A percentile compares a stretch with the other conserved stretches of the same genome.
Conservation (phyloP, 2,113 vertebrate genomes). For the Paedocypris sp. region DNA sequence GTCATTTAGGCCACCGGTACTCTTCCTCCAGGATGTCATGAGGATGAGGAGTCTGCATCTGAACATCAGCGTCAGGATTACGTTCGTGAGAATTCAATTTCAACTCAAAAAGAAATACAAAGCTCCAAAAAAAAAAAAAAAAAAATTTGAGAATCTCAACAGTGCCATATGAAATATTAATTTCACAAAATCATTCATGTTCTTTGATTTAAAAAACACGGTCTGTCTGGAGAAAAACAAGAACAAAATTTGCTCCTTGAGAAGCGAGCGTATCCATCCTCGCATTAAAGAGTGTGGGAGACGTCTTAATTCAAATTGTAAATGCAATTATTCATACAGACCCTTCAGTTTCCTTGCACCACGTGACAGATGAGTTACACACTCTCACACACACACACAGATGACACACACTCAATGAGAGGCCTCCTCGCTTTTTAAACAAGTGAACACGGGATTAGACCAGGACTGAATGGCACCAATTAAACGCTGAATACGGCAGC, state of each 20-base stretch:
- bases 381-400: not conserved
- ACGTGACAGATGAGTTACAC: slow-evolving; percentile 6
- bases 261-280: not conserved
- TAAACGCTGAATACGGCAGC: slow-evolving; percentile 37
- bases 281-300: not conserved
- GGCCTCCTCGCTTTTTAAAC: slow-evolving; percentile 20
- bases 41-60: not conserved
- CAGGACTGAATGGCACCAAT: slow-evolving; percentile 40
- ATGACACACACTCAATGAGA: not conserved
- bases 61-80: not conserved
- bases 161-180: no score
- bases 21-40: not conserved
- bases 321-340: slow-evolving; percentile 5
- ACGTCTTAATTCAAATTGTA: slow-evolving; percentile 5
- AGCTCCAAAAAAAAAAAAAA: no score
- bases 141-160: no score
- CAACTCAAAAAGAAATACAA: no score
- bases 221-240: not conserved
- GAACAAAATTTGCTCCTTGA: not conserved
- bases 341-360: slow-evolving; percentile 2
- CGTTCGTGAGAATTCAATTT: no score
- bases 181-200: no score
- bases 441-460: slow-evolving; percentile 37
- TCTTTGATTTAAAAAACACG: no score
- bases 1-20: not conserved